Conservation (phyloP, 1,140 invertebrate species). For the Polyergus mexicanus region DNA sequence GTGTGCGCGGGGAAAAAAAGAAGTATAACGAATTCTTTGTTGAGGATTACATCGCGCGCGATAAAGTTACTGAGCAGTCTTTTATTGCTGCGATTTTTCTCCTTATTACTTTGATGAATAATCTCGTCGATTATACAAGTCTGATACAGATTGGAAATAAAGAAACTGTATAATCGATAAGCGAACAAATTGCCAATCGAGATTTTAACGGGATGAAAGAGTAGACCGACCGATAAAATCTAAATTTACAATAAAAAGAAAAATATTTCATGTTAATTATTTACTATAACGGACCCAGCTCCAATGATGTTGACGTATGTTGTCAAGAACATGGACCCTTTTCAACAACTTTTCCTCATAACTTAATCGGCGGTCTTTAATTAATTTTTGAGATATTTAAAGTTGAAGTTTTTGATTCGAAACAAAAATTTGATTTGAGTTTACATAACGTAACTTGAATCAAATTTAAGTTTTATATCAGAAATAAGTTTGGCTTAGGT, state of each 20-base stretch:
- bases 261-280: too few species aligned
- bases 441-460: too few species aligned
- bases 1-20: not conserved
- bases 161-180: conserved; percentile 16
- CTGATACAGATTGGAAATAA: not conserved
- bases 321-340: too few species aligned
- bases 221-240: not conserved
- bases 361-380: too few species aligned
- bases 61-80: not conserved
- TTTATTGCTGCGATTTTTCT: conserved; percentile 31
- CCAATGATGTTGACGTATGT: too few species aligned
- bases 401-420: too few species aligned
- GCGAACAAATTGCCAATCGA: not conserved
- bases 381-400: too few species aligned
- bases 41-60: conserved; percentile 17
- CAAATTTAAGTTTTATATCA: too few species aligned
- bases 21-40: conserved; percentile 23
- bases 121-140: conserved; percentile 30
- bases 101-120: conserved; percentile 31
- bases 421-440: too few species aligned
- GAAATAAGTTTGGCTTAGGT: too few species aligned
- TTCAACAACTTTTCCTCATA: too few species aligned
- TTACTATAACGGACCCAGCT: too few species aligned
- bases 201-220: not conserved
- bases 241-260: not conserved